Base-by-base conservation (phyloP, 30 jellyfish, hydroid and myxozoan species). In the Cassiopea xamachana region DNA sequence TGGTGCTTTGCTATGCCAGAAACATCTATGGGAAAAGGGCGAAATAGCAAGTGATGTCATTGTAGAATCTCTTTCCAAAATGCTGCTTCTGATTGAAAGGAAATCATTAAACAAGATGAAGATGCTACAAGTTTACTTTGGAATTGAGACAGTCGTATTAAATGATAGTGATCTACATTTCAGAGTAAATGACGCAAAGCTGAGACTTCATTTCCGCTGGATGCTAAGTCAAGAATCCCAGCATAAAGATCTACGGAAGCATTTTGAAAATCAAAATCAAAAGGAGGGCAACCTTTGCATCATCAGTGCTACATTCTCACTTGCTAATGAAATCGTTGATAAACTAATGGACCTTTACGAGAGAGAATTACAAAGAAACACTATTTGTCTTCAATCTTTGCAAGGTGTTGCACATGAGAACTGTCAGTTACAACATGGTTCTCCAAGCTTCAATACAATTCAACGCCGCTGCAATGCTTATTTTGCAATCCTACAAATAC, bases 401-500 rank as follows among this genome's bases (percentile, higher is more conserved):
- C 86, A 80, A 13, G 90, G 90, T 43, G 48, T 80, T 58, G 60
- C 69, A 17, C 95, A 88, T 62, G 81, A 55, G 14, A 61, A 78
- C 59, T 88, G 95, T 18, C 46, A 18, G 15, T 15, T 46, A 69
- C 71, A 16, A 73, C 95, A 88, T 69, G 44, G 15, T 10, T 8
- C 70, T 46, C 95, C 95, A 10, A 51, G 79, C 71, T 68, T 2
- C 17, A 60, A 79, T 13, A 18, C 44, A 16, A 64, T 58, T 64
- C 95, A 79, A 46, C 9, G 14, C 46, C 58, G 90, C 16, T 71
- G 80, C 46, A 88, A 78, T 70, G 90, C 89, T n/a, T 58, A 51
- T 17, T 88, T 78, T 79, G 70, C 86, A 19, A 46, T 79, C 73
- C 49, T 88, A 43, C 95, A 88, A 72, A 18, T 88, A 27, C 84